Percentiles rank a stretch among this genome's conserved stretches.
phyloP scores from a whole-genome alignment of 2,113 vertebrate species.

The Mesocricetus auratus region DNA sequence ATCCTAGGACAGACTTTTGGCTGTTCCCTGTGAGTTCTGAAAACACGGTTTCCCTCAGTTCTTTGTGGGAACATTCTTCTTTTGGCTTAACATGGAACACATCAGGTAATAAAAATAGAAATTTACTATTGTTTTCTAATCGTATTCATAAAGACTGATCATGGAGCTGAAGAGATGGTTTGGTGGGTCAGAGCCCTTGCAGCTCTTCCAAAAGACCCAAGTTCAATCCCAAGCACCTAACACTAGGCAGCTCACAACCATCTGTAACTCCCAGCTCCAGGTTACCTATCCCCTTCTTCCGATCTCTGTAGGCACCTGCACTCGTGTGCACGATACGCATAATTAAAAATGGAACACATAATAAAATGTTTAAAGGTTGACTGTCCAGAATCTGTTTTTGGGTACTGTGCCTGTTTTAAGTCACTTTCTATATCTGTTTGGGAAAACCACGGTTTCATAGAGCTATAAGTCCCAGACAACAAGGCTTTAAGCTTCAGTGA shows the following conservation, averaged over 20 bases:
- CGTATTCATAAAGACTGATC: neutral
- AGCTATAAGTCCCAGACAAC: neutral
- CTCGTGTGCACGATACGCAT: neutral
- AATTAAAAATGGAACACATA: neutral
- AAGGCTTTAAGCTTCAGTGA: neutral
- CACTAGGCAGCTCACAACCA: neutral
- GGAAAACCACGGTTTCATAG: neutral
- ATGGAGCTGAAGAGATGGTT: neutral
- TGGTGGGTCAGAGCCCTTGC: neutral
- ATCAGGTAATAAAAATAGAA: neutral
- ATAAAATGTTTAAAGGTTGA: neutral
- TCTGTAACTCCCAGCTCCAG: neutral
- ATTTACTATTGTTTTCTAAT: slow-evolving; percentile 26
- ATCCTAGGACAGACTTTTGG: neutral
- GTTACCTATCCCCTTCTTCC: neutral
- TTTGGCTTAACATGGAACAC: neutral
- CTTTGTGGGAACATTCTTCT: neutral
- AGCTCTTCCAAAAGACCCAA: neutral
- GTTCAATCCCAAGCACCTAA: neutral
- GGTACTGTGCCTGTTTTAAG: neutral
- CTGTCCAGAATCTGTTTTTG: neutral
- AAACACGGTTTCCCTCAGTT: neutral
- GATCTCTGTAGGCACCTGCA: neutral
- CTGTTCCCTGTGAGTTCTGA: neutral
- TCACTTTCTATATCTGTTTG: neutral